Evolutionary conservation across 2,113 vertebrate species (phyloP).

Genomic region (Channa argus): DNA sequence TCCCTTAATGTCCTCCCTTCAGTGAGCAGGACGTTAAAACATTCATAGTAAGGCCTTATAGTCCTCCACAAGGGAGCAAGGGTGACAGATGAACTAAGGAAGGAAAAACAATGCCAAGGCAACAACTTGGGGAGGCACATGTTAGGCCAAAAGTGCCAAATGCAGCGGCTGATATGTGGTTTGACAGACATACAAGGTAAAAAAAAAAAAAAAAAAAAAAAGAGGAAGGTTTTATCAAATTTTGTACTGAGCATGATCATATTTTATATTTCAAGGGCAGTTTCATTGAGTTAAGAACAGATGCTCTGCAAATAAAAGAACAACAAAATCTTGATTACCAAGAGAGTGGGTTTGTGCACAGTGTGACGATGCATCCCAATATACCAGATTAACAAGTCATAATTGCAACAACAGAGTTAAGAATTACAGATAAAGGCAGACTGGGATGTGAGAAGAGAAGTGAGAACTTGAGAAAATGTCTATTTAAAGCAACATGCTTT

Average conservation of each 20-base stretch:
- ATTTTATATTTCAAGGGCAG: no score
- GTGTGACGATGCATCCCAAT: slow-evolving; percentile 1
- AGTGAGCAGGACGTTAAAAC: neutral
- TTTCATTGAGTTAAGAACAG: neutral
- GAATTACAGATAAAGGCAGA: neutral
- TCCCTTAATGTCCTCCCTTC: neutral
- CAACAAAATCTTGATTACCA: neutral
- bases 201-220: no score
- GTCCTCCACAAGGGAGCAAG: no score
- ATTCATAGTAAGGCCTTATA: neutral
- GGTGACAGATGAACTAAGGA: no score
- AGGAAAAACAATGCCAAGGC: no score
- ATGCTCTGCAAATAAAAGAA: neutral
- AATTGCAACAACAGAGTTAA: neutral
- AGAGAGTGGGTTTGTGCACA: neutral
- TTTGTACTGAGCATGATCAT: no score
- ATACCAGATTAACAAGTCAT: neutral
- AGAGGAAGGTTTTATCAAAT: neutral
- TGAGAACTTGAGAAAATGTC: no score
- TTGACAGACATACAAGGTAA: no score
- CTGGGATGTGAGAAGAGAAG: no score
- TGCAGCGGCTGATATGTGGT: neutral
- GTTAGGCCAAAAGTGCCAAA: neutral
- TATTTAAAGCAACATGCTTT: neutral
- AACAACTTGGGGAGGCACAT: neutral